Evolutionary conservation across 2,113 vertebrate genomes (phyloP), one percentile per base, ranked within the genome.

Genomic region (Ramphastos sulfuratus): DNA sequence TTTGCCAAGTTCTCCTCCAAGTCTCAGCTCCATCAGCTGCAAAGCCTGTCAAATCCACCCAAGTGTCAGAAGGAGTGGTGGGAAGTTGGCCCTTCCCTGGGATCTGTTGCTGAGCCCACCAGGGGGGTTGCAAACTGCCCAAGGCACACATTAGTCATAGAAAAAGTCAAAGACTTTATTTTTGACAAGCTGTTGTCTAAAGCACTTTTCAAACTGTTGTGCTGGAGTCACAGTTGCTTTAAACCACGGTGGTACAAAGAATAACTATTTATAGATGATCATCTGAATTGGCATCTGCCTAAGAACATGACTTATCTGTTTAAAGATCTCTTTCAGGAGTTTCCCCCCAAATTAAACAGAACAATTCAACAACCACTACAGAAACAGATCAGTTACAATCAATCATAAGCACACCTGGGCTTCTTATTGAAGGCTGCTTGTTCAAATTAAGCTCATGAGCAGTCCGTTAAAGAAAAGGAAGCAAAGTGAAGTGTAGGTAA

Each of bases 61-160:
- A 52, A 25, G 23, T 1, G 0, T 39, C 58, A 71, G 44, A 37
- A 44, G 0, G 6, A 59, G 52, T 4, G 1, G 44, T 17, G 52
- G 64, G 71, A 35, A 33, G 54, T 10, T 12, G 19, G 31, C 14
- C 6, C 10, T 42, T 44, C 42, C 31, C 33, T 16, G 35, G 25
- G 37, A 20, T 12, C 18, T 10, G 3, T 17, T 8, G 5, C 64
- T 31, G 37, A 80, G 64, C 52, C 55, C 25, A 33, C n/a, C 46
- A 15, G 24, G 7, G 27, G 33, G 31, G 27, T 1, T 52, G 52
- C 56, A 64, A 42, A 58, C 35, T 37, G 81, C n/a, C 39, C 58
- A 14, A 60, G 80, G 46, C 63, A 69, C 35, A 5, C 24, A 3
- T 48, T 33, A 10, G 24, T 27, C 64, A 54, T 24, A 33, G 35